Percentiles rank a stretch among this genome's conserved stretches.
Evolutionary conservation across 1,140 invertebrate species (phyloP).

Genomic region (Saccostrea glomerata): DNA sequence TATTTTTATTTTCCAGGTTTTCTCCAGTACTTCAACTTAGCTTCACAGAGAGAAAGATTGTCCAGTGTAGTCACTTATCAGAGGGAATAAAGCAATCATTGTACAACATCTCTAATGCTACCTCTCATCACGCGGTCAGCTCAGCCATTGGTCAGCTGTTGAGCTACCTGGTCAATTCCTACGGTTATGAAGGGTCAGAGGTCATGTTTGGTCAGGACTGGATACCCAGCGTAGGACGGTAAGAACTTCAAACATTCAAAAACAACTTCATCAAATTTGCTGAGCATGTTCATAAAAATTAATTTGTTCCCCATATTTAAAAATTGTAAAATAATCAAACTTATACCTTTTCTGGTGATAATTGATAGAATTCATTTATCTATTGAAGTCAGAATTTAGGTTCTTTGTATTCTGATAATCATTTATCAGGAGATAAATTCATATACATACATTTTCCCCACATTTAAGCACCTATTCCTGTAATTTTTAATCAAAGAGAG

Average conservation of each 20-base stretch:
- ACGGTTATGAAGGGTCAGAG: conserved; percentile 53
- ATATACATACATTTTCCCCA: too few relatives aligned
- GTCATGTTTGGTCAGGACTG: conserved; percentile 65
- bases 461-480: too few relatives aligned
- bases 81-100: conserved; percentile 67
- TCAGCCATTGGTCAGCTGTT: conserved; percentile 65
- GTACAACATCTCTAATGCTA: conserved; percentile 70
- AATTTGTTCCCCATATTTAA: neutral
- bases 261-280: neutral
- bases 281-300: neutral
- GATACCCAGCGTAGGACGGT: conserved; percentile 69
- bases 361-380: too few relatives aligned
- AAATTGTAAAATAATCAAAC: too few relatives aligned
- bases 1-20: conserved; percentile 64
- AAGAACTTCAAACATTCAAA: neutral
- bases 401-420: too few relatives aligned
- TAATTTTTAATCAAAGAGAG: too few relatives aligned
- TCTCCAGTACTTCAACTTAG: conserved; percentile 68
- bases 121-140: conserved; percentile 70
- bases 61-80: conserved; percentile 64
- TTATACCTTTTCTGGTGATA: too few relatives aligned
- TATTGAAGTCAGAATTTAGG: too few relatives aligned
- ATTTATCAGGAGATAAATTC: too few relatives aligned
- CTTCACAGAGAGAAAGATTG: conserved; percentile 62
- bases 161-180: conserved; percentile 64